These are phyloP conservation scores for Psilopogon haemacephalus DNA, from an alignment of 2,113 vertebrate genomes.

Conservation along the genomic window DNA sequence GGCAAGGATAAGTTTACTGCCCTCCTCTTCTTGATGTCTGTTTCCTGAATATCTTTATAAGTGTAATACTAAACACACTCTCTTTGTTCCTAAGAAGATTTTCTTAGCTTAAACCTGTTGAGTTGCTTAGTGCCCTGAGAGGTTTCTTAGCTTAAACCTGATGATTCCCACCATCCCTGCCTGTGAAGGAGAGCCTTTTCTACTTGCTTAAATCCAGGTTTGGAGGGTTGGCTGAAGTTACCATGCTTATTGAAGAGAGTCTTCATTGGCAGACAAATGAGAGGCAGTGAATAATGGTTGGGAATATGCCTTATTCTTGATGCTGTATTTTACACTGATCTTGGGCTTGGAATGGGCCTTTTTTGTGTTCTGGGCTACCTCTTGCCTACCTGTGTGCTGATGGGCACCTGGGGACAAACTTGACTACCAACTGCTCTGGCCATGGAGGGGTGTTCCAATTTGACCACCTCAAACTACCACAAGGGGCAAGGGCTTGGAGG, in stretches of 20 bases:
- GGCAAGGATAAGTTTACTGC: background rate
- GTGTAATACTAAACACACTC: background rate
- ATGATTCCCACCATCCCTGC: background rate
- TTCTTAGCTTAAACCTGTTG: background rate
- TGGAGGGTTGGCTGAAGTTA: background rate
- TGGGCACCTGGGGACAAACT: background rate
- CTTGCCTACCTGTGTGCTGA: background rate
- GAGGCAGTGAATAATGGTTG: background rate
- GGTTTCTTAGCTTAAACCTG: background rate
- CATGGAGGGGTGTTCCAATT: too few relatives aligned
- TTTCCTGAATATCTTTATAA: background rate
- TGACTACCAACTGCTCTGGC: background rate
- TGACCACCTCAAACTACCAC: too few relatives aligned
- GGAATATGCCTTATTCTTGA: background rate
- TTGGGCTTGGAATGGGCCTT: background rate
- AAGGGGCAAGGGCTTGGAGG: background rate
- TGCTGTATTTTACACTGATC: background rate
- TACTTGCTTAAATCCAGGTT: background rate
- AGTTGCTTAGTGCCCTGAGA: too few relatives aligned
- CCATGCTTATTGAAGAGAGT: accelerated
- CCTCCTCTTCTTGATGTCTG: background rate
- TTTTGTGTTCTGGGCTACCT: background rate
- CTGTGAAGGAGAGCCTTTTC: background rate
- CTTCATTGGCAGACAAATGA: background rate
- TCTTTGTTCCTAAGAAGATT: background rate